A percentile compares a stretch with the other conserved stretches of the same genome.
Evolutionary conservation across 1,140 invertebrate species (phyloP).

Genomic region (Pogonomyrmex barbatus): DNA sequence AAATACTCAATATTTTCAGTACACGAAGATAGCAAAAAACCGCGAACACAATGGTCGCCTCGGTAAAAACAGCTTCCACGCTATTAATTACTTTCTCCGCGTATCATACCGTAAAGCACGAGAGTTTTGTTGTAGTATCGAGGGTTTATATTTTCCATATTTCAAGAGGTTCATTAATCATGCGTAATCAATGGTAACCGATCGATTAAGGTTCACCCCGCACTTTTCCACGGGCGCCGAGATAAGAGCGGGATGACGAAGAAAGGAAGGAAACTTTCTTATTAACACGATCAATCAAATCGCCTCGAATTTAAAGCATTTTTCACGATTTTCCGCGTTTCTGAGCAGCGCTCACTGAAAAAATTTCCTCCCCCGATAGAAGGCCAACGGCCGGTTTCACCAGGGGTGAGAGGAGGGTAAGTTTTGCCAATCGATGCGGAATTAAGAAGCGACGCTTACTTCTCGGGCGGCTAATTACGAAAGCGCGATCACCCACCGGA

Average conservation of each 20-base stretch:
- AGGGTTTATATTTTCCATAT: constrained; percentile 66
- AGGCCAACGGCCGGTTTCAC: constrained; percentile 43
- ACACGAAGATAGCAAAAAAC: constrained; percentile 51
- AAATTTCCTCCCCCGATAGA: constrained; percentile 47
- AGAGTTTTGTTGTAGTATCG: constrained; percentile 54
- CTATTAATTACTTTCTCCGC: constrained; percentile 57
- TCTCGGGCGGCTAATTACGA: constrained; percentile 74
- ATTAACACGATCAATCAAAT: constrained; percentile 82
- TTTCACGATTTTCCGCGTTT: constrained; percentile 79
- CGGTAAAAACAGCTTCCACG: constrained; percentile 55
- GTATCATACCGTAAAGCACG: constrained; percentile 48
- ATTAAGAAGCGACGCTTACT: constrained; percentile 77
- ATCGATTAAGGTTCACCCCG: constrained; percentile 64
- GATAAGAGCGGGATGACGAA: constrained; percentile 60
- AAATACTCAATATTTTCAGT: constrained; percentile 59
- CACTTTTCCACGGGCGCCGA: constrained; percentile 33
- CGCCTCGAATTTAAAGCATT: constrained; percentile 76
- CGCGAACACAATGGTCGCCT: constrained; percentile 57
- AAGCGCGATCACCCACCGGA: constrained; percentile 71
- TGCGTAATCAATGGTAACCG: constrained; percentile 69
- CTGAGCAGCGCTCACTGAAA: constrained; percentile 64
- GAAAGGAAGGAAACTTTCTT: constrained; percentile 79
- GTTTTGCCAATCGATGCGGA: constrained; percentile 76
- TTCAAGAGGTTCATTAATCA: constrained; percentile 70
- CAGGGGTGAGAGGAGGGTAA: constrained; percentile 28